Conservation (phyloP, 1,140 invertebrate genomes). For the Lordiphosa mommai region DNA sequence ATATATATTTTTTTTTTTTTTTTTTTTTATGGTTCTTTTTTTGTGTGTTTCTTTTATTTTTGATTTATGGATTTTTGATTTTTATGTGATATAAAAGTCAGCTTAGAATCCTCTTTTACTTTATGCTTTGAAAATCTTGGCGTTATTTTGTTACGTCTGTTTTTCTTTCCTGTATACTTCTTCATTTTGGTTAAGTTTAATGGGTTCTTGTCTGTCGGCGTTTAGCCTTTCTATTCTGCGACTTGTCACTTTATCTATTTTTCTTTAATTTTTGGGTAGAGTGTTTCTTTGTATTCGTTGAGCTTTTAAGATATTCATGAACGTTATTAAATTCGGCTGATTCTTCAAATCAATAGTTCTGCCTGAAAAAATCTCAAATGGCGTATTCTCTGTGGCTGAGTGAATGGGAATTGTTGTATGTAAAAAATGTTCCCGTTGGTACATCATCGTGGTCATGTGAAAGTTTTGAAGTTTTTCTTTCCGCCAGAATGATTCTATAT, state of each 20-base stretch:
- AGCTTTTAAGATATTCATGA: slow-evolving; percentile 7
- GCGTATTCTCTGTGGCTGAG: too few relatives aligned
- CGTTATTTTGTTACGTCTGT: not conserved
- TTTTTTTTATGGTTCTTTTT: too few relatives aligned
- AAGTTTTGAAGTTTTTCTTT: slow-evolving; percentile 1
- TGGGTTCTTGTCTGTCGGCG: not conserved
- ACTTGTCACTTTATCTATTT: not conserved
- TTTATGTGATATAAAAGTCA: too few relatives aligned
- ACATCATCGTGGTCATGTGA: slow-evolving; percentile 5
- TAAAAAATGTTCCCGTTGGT: not conserved
- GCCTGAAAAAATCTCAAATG: too few relatives aligned
- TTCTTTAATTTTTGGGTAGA: not conserved
- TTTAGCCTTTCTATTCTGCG: too few relatives aligned
- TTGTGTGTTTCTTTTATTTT: too few relatives aligned
- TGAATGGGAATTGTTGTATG: too few relatives aligned
- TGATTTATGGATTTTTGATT: too few relatives aligned
- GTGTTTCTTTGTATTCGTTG: not conserved
- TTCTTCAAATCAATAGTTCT: too few relatives aligned
- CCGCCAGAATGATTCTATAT: slow-evolving; percentile 1
- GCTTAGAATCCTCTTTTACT: not conserved
- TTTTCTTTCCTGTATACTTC: slow-evolving; percentile 1
- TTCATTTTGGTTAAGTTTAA: not conserved
- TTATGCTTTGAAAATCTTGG: slow-evolving; percentile 4
- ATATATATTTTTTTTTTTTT: too few relatives aligned
- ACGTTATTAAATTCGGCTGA: too few relatives aligned